Evolutionary conservation across 2,113 vertebrate genomes (phyloP), one percentile per base, ranked within the genome.

Genomic region (Benitochromis conjunctus): DNA sequence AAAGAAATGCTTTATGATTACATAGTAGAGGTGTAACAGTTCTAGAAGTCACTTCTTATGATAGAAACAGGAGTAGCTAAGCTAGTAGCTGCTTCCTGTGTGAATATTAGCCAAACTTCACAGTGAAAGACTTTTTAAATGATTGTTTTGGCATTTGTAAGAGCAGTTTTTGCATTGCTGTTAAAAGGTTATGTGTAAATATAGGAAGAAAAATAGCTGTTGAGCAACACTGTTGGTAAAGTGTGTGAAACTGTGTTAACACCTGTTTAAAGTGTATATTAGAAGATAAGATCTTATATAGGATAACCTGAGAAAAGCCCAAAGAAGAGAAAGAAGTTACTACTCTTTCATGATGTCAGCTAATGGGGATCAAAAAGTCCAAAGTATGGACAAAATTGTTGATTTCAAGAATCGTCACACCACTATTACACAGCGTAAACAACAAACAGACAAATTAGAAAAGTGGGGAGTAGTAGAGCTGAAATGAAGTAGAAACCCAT

Each of bases 271-370:
- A 8, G 60, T 64, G 19, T 38, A 64, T 64, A 64, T 38, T 64
- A 21, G 34, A 66, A 66, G 19, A 38, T 21, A 64, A 21, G 34
- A 66, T 38, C 19, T 38, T 38, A 86, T 41, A 24, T 12, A 6
- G 24, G 31, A 81, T 7, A n/a, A 29, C 19, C 12, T 16, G 19
- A 85, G 14, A 85, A 29, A 71, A 83, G 38, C 36, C 8, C 53
- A 26, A 41, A 41, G 8, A 55, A 9, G 43, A 53, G 0, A 58
- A 41, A 9, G 34, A 64, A 38, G 60, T 0, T 69, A 43, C 7
- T 69, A 43, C n/a, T 16, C 7, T 69, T 69, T 69, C 12, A 43
- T 43, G n/a, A 41, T 1, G 11, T 66, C 7, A 46, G 64, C 21
- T 43, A 10, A 46, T 10, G 38, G 13, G 64, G 64, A 46, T 46